These are phyloP conservation scores for Anguilla japonica DNA, from an alignment of 2,113 vertebrate species.

Conservation along the genomic window DNA sequence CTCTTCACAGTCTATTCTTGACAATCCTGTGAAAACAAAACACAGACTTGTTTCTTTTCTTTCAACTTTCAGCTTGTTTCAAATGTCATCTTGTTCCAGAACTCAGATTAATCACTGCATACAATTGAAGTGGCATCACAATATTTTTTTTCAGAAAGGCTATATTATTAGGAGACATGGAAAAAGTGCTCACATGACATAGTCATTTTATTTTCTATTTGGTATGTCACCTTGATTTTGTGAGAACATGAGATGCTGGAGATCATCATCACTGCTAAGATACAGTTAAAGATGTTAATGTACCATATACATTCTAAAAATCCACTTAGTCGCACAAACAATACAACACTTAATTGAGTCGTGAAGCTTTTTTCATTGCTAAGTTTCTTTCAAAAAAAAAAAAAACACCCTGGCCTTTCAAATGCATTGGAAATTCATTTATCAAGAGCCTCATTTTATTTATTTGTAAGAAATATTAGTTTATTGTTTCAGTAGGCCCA, in stretches of 20 bases:
- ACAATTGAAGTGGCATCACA: not conserved
- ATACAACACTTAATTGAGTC: not conserved
- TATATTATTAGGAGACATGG: not conserved
- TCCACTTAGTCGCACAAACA: no score
- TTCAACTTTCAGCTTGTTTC: not conserved
- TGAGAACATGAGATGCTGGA: not conserved
- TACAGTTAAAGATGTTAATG: not conserved
- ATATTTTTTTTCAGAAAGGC: not conserved
- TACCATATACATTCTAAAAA: no score
- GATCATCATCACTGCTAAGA: not conserved
- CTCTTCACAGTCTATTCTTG: constrained; percentile 1
- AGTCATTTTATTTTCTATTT: not conserved
- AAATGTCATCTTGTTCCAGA: not conserved
- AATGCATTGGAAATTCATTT: not conserved
- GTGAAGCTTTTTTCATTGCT: not conserved
- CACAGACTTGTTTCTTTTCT: not conserved
- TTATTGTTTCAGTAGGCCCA: not conserved
- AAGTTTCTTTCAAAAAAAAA: not conserved
- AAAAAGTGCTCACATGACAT: not conserved
- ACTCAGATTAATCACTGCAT: not conserved
- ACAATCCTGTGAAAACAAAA: not conserved
- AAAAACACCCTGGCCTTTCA: not conserved
- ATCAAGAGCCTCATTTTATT: not conserved
- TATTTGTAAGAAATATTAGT: not conserved
- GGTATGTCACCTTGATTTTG: not conserved